These are phyloP conservation scores for Eupithecia centaureata DNA, from an alignment of 2,888 invertebrate genomes.

Conservation along the genomic window DNA sequence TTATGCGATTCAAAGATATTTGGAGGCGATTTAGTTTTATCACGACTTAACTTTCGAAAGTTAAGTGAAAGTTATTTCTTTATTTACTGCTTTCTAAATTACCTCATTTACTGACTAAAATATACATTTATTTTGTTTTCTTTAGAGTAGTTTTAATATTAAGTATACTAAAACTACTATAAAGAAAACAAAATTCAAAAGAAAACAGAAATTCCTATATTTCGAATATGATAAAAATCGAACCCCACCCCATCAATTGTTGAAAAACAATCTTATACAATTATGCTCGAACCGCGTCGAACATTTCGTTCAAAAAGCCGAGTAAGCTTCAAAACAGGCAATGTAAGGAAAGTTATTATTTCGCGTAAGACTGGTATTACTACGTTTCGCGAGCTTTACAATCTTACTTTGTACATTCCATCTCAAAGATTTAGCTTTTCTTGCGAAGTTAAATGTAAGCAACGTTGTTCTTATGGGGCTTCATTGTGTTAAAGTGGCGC, in stretches of 20 bases:
- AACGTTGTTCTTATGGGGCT: not conserved
- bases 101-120: not conserved
- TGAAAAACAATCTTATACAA: not conserved
- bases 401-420: not conserved
- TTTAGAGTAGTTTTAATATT: not conserved
- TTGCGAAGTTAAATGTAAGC: conserved; percentile 2
- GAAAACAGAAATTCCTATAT: not conserved
- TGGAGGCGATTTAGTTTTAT: conserved; percentile 9
- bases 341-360: conserved; percentile 13
- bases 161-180: too few species aligned
- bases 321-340: conserved; percentile 9
- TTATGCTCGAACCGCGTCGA: not conserved
- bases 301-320: not conserved
- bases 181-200: too few species aligned
- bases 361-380: conserved; percentile 3
- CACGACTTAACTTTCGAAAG: conserved; percentile 3
- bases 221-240: not conserved
- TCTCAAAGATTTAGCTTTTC: conserved; percentile 9
- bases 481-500: not conserved
- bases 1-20: not conserved
- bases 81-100: not conserved
- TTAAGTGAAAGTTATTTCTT: not conserved
- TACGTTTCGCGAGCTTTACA: conserved; percentile 5
- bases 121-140: not conserved
- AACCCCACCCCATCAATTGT: not conserved